phyloP scores from a whole-genome alignment of 2,113 vertebrate genomes.

The Myotis yumanensis region DNA sequence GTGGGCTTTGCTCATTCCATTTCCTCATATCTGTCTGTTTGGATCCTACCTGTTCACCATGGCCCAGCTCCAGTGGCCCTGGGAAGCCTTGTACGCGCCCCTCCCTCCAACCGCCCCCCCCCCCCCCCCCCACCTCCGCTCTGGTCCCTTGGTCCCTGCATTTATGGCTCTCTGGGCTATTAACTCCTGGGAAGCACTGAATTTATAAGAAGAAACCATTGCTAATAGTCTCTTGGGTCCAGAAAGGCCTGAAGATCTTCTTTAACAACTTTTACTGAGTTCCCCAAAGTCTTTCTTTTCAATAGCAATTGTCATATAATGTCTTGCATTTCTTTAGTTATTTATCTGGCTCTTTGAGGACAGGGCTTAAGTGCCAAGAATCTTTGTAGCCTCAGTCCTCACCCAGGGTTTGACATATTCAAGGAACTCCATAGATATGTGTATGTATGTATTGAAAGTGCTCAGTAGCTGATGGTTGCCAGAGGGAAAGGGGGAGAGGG shows the following conservation, averaged over 20 bases:
- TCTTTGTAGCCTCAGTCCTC: background rate
- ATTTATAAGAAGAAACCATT: background rate
- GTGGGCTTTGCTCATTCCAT: background rate
- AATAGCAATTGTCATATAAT: background rate
- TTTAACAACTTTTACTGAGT: background rate
- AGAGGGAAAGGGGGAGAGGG: too few relatives aligned
- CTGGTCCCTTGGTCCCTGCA: too few relatives aligned
- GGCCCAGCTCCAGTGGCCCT: background rate
- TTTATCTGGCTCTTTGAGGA: background rate
- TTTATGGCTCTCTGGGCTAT: background rate
- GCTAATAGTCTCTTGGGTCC: background rate
- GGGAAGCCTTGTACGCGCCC: background rate
- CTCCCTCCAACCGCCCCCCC: too few relatives aligned
- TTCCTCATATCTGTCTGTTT: background rate
- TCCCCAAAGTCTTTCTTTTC: background rate
- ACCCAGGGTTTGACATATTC: background rate
- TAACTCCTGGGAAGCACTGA: background rate
- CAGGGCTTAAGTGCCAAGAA: background rate
- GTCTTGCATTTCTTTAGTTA: background rate
- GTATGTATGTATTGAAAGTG: background rate
- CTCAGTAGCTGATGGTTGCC: background rate
- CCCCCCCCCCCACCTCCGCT: background rate
- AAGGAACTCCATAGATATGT: background rate
- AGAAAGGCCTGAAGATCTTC: background rate
- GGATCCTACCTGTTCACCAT: accelerated